These are phyloP conservation scores for Ophioderma brevispina DNA, from an alignment of 35 echinoderm and acorn worm species.

Conservation along the genomic window DNA sequence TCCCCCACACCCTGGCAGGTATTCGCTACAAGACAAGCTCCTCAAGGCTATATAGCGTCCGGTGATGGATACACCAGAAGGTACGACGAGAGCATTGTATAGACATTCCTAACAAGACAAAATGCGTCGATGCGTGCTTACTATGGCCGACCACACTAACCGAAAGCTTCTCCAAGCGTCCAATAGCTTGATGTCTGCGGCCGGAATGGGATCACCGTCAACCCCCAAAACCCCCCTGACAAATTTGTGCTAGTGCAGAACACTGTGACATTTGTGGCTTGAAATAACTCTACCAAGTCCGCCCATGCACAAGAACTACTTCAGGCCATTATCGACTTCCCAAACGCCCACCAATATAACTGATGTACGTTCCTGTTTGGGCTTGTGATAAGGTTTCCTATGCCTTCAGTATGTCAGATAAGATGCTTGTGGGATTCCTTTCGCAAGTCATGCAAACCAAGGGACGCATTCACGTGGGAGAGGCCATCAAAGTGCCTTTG, in stretches of 20 bases:
- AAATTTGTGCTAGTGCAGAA: slow-evolving; percentile 6
- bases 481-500: too few relatives aligned
- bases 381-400: background rate
- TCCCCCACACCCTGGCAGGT: background rate
- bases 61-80: too few relatives aligned
- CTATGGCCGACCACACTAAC: background rate
- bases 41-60: background rate
- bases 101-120: slow-evolving; percentile 15
- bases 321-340: background rate
- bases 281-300: background rate
- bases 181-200: background rate
- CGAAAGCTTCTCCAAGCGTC: background rate
- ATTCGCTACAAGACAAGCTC: background rate
- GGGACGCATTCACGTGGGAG: background rate
- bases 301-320: background rate
- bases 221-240: too few relatives aligned
- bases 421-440: background rate
- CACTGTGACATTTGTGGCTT: background rate
- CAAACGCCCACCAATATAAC: background rate
- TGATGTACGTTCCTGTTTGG: slow-evolving; percentile 29
- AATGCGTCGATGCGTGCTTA: background rate
- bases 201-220: background rate
- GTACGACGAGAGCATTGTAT: slow-evolving; percentile 22
- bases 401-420: background rate
- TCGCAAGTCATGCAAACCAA: background rate